These are phyloP conservation scores for Plagiodera versicolora DNA, from an alignment of 2,888 invertebrate species.

Conservation along the genomic window DNA sequence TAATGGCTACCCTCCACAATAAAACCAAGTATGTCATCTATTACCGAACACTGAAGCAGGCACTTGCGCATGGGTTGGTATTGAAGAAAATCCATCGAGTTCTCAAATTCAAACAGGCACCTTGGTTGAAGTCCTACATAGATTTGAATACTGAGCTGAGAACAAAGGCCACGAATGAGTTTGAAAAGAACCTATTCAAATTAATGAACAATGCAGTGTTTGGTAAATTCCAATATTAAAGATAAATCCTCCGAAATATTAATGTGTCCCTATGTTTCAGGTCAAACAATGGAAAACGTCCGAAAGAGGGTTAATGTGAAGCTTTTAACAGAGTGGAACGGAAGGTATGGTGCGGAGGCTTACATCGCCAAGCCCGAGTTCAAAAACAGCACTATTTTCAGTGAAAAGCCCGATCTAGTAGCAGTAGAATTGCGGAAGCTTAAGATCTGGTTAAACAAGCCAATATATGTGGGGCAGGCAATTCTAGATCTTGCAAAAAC, in stretches of 20 bases:
- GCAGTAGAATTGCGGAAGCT: too few relatives aligned
- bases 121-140: slow-evolving; percentile 49
- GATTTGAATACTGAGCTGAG: slow-evolving; percentile 48
- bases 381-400: too few relatives aligned
- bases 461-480: too few relatives aligned
- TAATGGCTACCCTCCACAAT: slow-evolving; percentile 3
- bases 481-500: too few relatives aligned
- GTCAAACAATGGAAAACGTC: slow-evolving; percentile 26
- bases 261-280: too few relatives aligned
- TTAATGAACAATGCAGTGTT: slow-evolving; percentile 26
- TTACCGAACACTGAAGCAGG: slow-evolving; percentile 36
- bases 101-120: slow-evolving; percentile 46
- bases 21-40: background rate
- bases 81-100: too few relatives aligned
- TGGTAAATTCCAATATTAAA: too few relatives aligned
- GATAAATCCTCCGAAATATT: too few relatives aligned
- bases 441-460: too few relatives aligned
- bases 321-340: slow-evolving; percentile 13
- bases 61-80: slow-evolving; percentile 26
- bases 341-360: too few relatives aligned
- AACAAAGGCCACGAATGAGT: slow-evolving; percentile 29
- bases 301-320: slow-evolving; percentile 6
- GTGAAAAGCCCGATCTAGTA: too few relatives aligned
- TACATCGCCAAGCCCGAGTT: too few relatives aligned
- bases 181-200: slow-evolving; percentile 27